These are phyloP conservation scores for Diarsia mendica DNA, from an alignment of 2,888 invertebrate species.

Conservation along the genomic window DNA sequence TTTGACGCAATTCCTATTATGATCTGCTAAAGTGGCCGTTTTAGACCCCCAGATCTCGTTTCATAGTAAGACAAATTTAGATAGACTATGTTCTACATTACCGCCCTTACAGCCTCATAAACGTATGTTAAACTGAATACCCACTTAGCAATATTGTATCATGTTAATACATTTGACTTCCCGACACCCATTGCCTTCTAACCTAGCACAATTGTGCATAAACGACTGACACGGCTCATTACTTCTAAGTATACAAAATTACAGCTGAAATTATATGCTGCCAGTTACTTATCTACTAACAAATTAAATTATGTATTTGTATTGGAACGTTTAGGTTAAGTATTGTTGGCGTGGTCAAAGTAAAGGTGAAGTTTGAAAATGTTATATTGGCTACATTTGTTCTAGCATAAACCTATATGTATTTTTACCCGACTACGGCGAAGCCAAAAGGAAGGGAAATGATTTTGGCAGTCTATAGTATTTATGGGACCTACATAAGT, in stretches of 20 bases:
- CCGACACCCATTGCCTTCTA: constrained; percentile 29
- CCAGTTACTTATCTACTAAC: constrained; percentile 12
- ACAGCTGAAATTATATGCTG: constrained; percentile 31
- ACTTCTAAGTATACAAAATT: constrained; percentile 43
- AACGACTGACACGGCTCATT: constrained; percentile 21
- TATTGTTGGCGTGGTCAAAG: constrained; percentile 6
- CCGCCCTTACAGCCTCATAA: neutral
- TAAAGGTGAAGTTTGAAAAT: neutral
- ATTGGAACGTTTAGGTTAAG: constrained; percentile 22
- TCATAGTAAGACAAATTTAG: neutral
- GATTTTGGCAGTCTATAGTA: no score
- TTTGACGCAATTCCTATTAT: no score
- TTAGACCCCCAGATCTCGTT: neutral
- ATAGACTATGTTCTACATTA: neutral
- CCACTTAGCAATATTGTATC: constrained; percentile 46
- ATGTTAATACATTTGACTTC: constrained; percentile 52
- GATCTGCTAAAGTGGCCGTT: no score
- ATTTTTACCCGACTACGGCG: no score
- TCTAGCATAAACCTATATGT: no score
- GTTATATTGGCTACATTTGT: neutral
- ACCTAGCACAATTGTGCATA: constrained; percentile 33
- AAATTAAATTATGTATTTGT: constrained; percentile 46
- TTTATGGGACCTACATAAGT: no score
- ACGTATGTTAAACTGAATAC: constrained; percentile 1
- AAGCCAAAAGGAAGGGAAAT: no score